phyloP scores from a whole-genome alignment of 2,888 invertebrate genomes.

The Lobophora halterata region DNA sequence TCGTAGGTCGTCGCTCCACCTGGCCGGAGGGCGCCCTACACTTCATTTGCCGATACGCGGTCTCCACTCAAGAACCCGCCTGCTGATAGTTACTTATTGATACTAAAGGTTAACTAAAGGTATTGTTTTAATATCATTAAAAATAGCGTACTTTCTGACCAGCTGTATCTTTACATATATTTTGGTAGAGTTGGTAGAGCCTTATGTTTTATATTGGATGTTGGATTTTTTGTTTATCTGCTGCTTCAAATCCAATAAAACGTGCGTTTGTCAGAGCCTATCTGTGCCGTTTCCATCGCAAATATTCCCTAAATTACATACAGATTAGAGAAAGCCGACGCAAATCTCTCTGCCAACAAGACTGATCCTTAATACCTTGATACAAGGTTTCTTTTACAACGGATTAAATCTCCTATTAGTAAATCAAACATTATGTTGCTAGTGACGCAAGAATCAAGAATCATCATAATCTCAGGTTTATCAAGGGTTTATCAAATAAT shows the following conservation, averaged over 20 bases:
- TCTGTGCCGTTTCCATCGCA: background rate
- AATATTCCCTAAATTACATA: conserved; percentile 13
- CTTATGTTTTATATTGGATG: too few relatives aligned
- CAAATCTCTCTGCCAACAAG: conserved; percentile 18
- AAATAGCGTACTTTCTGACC: too few relatives aligned
- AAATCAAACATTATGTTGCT: conserved; percentile 13
- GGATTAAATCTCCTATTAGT: conserved; percentile 13
- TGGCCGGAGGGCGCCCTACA: too few relatives aligned
- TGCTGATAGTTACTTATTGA: too few relatives aligned
- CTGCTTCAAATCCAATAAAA: background rate
- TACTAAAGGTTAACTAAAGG: too few relatives aligned
- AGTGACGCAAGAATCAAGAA: conserved; percentile 13
- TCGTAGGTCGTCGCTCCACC: too few relatives aligned
- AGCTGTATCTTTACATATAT: too few relatives aligned
- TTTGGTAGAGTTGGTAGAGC: too few relatives aligned
- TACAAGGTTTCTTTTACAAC: conserved; percentile 16
- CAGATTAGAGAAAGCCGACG: conserved; percentile 18
- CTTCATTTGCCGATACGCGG: too few relatives aligned
- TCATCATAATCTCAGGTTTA: conserved; percentile 14
- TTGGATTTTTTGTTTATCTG: too few relatives aligned
- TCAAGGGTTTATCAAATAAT: conserved; percentile 12
- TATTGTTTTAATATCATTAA: too few relatives aligned
- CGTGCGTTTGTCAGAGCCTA: background rate
- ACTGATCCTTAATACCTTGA: conserved; percentile 17
- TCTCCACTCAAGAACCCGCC: too few relatives aligned